These are phyloP conservation scores for Drosophila carrolli DNA, from an alignment of 1,140 invertebrate species.

Conservation along the genomic window DNA sequence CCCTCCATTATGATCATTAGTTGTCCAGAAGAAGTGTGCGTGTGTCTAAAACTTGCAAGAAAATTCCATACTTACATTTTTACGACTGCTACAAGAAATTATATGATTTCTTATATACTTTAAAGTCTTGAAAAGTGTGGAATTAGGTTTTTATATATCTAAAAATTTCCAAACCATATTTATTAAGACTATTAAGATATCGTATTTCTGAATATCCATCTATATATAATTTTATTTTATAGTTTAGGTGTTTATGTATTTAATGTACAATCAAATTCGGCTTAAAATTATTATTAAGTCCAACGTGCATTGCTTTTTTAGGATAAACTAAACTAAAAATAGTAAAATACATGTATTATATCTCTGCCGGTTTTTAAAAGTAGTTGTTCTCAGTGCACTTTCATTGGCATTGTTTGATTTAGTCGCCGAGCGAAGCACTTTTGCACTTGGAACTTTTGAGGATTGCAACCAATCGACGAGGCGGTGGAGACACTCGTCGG, in stretches of 20 bases:
- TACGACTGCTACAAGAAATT: neutral
- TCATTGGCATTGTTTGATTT: constrained; percentile 53
- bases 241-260: neutral
- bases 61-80: neutral
- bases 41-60: neutral
- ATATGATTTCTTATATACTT: neutral
- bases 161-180: too few species aligned
- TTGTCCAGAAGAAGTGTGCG: constrained; percentile 43
- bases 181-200: too few species aligned
- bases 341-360: too few species aligned
- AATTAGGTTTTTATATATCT: neutral
- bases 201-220: too few species aligned
- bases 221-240: neutral
- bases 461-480: constrained; percentile 25
- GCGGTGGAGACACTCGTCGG: constrained; percentile 12
- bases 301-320: too few species aligned
- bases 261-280: too few species aligned
- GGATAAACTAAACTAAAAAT: too few species aligned
- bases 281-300: too few species aligned
- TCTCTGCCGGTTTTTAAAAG: neutral
- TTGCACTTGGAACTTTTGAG: constrained; percentile 47
- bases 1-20: constrained; percentile 53
- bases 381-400: constrained; percentile 4
- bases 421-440: constrained; percentile 34
- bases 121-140: neutral